Evolutionary conservation across 2,113 vertebrate genomes (phyloP).

Genomic region (Tychaedon coryphoeus): DNA sequence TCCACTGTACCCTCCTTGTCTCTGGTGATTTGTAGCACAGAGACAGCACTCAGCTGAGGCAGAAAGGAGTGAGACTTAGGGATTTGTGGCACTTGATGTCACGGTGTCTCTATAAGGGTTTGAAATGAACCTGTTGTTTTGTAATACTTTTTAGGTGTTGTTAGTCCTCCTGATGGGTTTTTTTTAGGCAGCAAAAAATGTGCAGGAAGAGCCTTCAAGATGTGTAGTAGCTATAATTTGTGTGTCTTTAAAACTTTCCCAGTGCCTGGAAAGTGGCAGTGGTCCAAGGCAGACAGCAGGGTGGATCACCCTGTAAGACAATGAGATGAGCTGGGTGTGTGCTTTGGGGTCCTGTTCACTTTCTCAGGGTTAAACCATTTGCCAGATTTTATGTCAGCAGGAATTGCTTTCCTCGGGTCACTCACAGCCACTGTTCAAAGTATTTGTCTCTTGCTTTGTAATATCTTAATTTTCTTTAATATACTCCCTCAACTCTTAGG

Average conservation of each 20-base stretch:
- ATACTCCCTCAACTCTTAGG: background rate
- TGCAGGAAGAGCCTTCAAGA: background rate
- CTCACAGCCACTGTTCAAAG: accelerated
- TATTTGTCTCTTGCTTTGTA: background rate
- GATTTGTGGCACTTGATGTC: background rate
- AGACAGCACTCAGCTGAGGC: background rate
- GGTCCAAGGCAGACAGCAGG: background rate
- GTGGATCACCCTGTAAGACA: background rate
- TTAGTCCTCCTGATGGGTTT: background rate
- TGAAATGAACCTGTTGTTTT: background rate
- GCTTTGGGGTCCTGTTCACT: background rate
- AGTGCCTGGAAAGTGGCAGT: background rate
- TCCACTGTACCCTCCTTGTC: background rate
- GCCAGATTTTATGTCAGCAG: background rate
- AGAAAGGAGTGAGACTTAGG: background rate
- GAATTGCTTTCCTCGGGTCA: background rate
- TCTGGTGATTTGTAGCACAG: background rate
- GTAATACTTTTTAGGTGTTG: background rate
- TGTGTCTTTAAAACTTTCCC: background rate
- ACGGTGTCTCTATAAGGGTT: accelerated
- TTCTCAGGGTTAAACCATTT: background rate
- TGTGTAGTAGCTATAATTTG: background rate
- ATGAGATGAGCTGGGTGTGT: background rate
- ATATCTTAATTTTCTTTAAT: background rate
- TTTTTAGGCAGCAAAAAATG: background rate